Conservation (phyloP, 2,797 vertebrate genomes). For the Microchirus variegatus region DNA sequence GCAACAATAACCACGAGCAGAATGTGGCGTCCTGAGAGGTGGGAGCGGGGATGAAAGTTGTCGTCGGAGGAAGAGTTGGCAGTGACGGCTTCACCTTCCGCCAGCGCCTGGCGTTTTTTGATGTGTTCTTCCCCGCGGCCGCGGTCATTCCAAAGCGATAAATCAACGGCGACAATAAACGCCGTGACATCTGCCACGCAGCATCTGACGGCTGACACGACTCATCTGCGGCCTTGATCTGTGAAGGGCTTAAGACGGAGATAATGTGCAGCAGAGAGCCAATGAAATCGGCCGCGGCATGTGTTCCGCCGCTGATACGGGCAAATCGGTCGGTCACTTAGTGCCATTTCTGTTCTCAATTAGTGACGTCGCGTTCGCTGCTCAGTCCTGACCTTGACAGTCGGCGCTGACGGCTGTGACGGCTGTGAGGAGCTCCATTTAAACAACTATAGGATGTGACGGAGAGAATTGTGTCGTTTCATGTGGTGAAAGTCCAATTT, state of each 20-base stretch:
- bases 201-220: conserved; percentile 79
- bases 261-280: conserved; percentile 52
- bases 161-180: conserved; percentile 78
- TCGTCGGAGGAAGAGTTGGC: conserved; percentile 57
- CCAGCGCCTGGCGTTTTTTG: conserved; percentile 53
- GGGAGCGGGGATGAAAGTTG: conserved; percentile 60
- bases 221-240: conserved; percentile 74
- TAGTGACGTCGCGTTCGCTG: conserved; percentile 39
- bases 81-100: conserved; percentile 48
- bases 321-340: conserved; percentile 54
- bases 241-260: conserved; percentile 44
- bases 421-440: background rate
- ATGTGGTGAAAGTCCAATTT: no score
- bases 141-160: conserved; percentile 72
- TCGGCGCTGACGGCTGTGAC: conserved; percentile 12
- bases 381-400: conserved; percentile 58
- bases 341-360: conserved; percentile 41
- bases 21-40: conserved; percentile 56
- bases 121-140: conserved; percentile 71
- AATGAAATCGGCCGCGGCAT: conserved; percentile 27
- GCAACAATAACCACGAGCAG: conserved; percentile 78
- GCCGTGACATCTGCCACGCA: conserved; percentile 80
- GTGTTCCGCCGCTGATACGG: conserved; percentile 31
- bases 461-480: no score
- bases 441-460: background rate